These are phyloP conservation scores for Drosophila flavopinicola DNA, from an alignment of 2,888 invertebrate species.

Conservation along the genomic window DNA sequence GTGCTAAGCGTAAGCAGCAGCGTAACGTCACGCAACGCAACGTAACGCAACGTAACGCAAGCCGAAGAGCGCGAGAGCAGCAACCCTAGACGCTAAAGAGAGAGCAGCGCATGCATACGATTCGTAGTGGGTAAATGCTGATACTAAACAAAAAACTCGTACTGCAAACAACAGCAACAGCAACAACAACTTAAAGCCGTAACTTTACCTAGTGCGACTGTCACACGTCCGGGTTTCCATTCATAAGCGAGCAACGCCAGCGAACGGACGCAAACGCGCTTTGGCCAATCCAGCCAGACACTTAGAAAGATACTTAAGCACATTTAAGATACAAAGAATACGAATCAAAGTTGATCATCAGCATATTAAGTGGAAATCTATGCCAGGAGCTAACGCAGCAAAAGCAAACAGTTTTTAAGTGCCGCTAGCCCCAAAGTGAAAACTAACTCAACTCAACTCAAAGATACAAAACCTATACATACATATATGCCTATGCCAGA, in stretches of 20 bases:
- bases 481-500: slow-evolving; percentile 21
- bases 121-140: slow-evolving; percentile 32
- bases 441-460: slow-evolving; percentile 56
- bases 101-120: slow-evolving; percentile 3
- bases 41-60: slow-evolving; percentile 12
- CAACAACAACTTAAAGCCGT: slow-evolving; percentile 49
- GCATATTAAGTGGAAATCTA: slow-evolving; percentile 28
- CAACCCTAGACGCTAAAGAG: slow-evolving; percentile 12
- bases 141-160: slow-evolving; percentile 49
- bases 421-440: slow-evolving; percentile 12
- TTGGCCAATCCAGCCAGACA: slow-evolving; percentile 31
- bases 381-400: slow-evolving; percentile 57
- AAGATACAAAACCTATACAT: slow-evolving; percentile 1
- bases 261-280: slow-evolving; percentile 80
- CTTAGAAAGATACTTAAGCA: slow-evolving; percentile 17
- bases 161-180: slow-evolving; percentile 26
- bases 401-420: slow-evolving; percentile 34
- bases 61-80: slow-evolving; percentile 1
- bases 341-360: slow-evolving; percentile 10
- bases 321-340: slow-evolving; percentile 22
- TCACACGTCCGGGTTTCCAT: slow-evolving; percentile 80
- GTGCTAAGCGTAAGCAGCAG: slow-evolving; percentile 11
- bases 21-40: slow-evolving; percentile 16
- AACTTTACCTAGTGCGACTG: slow-evolving; percentile 73
- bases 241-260: slow-evolving; percentile 83